Base-by-base conservation (phyloP, 1,140 invertebrate species). In the Coenobita brevimanus region DNA sequence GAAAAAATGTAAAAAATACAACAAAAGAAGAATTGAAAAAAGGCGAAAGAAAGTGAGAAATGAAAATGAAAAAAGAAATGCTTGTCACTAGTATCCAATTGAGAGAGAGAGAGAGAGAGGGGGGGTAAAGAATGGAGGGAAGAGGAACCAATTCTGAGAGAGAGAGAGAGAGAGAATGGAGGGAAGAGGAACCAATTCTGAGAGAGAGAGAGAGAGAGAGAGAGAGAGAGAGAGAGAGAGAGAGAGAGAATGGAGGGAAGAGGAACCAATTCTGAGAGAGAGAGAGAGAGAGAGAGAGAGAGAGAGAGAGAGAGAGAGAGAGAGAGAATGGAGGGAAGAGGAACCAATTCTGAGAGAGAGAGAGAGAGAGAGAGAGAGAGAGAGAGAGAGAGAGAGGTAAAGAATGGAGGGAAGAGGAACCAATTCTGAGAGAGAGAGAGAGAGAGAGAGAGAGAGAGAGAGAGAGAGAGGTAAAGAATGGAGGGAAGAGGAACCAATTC, bases 91-190 rank as follows among this genome's bases (percentile, higher is more conserved):
- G 27, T 24, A 62, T n/a, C 57, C 57, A 62, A n/a, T n/a, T 4
- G 57, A 62, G 57, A 62, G 57, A 62, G 57, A 62, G 57, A 62
- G n/a, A n/a, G 57, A 62, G 57, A 62, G 57, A 62, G 57, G 27
- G 57, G 27, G 57, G 27, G 57, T n/a, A 24, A 62, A 24, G 27
- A 24, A 62, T 17, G 27, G 57, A 62, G 57, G n/a, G n/a, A n/a
- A n/a, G n/a, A n/a, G n/a, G n/a, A n/a, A n/a, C n/a, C n/a, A n/a
- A n/a, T n/a, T n/a, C n/a, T n/a, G n/a, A n/a, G n/a, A n/a, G n/a
- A n/a, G n/a, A n/a, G n/a, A n/a, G n/a, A n/a, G 62, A 67, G 21
- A 33, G 36, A 21, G 62, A 67, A 10, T 24, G 36, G 21, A 33
- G 36, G 21, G 62, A n/a, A 24, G n/a, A n/a, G 10, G 62, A n/a